Conservation (phyloP, 2,888 invertebrate genomes). For the Chloromyia formosa region DNA sequence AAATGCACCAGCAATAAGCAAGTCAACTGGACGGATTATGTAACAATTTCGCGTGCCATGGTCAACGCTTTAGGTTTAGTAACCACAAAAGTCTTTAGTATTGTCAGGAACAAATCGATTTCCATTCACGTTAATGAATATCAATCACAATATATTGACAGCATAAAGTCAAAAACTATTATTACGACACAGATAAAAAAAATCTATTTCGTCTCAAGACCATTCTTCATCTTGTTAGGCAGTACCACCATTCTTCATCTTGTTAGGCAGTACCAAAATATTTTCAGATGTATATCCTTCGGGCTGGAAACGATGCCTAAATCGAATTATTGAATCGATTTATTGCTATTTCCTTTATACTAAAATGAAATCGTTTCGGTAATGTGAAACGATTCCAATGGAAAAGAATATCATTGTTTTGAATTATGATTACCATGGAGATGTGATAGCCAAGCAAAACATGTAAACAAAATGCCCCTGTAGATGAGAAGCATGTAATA, state of each 20-base stretch:
- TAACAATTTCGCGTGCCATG: no score
- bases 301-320: not conserved
- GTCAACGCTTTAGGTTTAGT: no score
- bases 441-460: not conserved
- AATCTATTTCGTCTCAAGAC: not conserved
- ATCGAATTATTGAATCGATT: slow-evolving; percentile 2
- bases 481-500: no score
- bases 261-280: not conserved
- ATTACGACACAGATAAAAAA: not conserved
- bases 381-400: not conserved
- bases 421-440: not conserved
- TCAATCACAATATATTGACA: not conserved
- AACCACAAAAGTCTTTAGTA: no score
- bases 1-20: no score
- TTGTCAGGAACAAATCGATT: no score
- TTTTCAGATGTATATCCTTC: slow-evolving; percentile 1
- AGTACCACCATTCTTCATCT: not conserved
- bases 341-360: not conserved
- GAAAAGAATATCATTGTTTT: slow-evolving; percentile 4
- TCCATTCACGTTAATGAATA: not conserved
- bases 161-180: not conserved
- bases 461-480: no score
- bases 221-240: not conserved
- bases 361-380: not conserved
- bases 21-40: no score